Conservation (phyloP, 2,888 invertebrate species). For the Dasysyrphus albostriatus region DNA sequence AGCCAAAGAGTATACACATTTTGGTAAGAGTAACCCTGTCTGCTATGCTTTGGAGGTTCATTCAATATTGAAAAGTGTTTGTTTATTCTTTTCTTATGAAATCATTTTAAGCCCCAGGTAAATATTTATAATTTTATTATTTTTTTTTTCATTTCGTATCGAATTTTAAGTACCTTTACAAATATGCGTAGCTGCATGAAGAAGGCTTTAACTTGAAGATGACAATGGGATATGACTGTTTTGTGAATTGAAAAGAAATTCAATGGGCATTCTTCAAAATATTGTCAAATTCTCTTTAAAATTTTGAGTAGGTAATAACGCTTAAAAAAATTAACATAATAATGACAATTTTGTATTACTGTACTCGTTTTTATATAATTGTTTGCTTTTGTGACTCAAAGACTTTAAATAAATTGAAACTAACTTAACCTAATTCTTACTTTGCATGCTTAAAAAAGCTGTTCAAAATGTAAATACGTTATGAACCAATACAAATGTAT, state of each 20-base stretch:
- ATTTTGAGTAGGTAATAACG: background rate
- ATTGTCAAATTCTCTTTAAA: background rate
- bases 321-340: background rate
- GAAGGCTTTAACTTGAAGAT: background rate
- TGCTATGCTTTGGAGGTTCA: background rate
- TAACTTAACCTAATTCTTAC: too few relatives aligned
- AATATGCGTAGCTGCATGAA: background rate
- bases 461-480: too few relatives aligned
- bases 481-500: too few relatives aligned
- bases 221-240: background rate
- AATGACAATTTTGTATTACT: too few relatives aligned
- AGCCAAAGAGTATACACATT: background rate
- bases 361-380: too few relatives aligned
- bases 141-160: background rate
- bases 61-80: background rate
- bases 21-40: background rate
- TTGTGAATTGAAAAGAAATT: background rate
- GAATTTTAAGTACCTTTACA: background rate
- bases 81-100: background rate
- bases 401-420: too few relatives aligned
- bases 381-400: background rate
- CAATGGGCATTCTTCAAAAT: background rate
- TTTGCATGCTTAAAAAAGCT: too few relatives aligned
- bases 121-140: background rate
- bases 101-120: background rate